Base-by-base conservation (phyloP, 2,888 invertebrate species). In the Thymelicus acteon region DNA sequence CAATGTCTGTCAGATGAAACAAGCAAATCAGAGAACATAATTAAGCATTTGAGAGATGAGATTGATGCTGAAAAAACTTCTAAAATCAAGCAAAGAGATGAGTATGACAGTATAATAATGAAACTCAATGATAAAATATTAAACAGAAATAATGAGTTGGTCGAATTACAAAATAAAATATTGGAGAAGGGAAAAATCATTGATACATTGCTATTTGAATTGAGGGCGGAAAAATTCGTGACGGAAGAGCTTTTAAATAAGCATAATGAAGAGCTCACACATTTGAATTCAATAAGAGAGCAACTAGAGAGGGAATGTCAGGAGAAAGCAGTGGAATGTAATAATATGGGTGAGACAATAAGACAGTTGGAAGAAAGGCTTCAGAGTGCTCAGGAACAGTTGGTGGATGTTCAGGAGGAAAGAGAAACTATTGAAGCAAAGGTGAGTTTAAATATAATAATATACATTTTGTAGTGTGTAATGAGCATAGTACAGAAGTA, bases 91-190 rank as follows among this genome's bases (percentile, higher is more conserved):
- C 83, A 90, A 78, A 88, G 82, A 73, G 90, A 91, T 7, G 81
- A 87, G 44, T 90, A 86, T 74, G 90, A 91, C 60, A 88, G 80
- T 74, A 83, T 86, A 67, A 77, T 90, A 49, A 90, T 91, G 90
- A 88, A 87, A 67, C 75, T 91, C 7, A 92, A 92, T 74, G 91
- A 91, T 78, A 91, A 91, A 76, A 83, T 91, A 6, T 76, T 88
- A 12, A 91, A 91, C 71, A 85, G 90, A 73, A 91, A 90, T 74
- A 91, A 92, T 80, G 91, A 92, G 79, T 76, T 91, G 7, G 88
- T 91, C 47, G 91, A 91, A 75, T 73, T 91, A 69, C 92, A 91
- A 79, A 88, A 92, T 75, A 89, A 83, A 73, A 78, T 89, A 74
- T 83, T 85, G 48, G 80, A 83, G 73, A 90, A 88, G 54, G 87